These are phyloP conservation scores for Babyrousa celebensis DNA, from an alignment of 2,797 vertebrate genomes.

Conservation along the genomic window DNA sequence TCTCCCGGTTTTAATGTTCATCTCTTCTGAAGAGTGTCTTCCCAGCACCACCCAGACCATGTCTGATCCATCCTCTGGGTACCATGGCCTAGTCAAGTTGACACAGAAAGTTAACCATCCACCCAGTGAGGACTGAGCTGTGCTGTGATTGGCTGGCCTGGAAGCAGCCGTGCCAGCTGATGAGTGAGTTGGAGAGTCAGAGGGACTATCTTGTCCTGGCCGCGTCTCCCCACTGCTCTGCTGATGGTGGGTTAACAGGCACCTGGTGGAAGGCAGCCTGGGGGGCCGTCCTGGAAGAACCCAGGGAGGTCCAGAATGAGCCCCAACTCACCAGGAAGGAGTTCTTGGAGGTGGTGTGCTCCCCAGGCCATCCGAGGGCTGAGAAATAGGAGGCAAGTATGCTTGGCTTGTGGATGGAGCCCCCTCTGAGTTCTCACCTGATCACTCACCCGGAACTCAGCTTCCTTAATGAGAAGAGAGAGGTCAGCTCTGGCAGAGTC, in stretches of 20 bases:
- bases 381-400: fast-evolving
- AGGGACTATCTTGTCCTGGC: background rate
- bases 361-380: background rate
- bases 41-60: background rate
- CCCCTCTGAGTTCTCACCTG: too few species aligned
- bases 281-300: too few species aligned
- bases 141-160: background rate
- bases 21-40: background rate
- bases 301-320: fast-evolving
- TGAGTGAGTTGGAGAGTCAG: background rate
- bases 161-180: too few species aligned
- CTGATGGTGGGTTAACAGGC: fast-evolving
- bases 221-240: fast-evolving
- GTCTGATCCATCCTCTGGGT: background rate
- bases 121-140: fast-evolving
- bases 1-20: background rate
- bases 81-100: fast-evolving
- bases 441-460: background rate
- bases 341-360: background rate
- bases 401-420: background rate
- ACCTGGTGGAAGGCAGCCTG: background rate
- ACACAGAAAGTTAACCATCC: background rate
- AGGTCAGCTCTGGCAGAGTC: fast-evolving
- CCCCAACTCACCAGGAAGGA: fast-evolving
- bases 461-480: background rate